phyloP scores from a whole-genome alignment of 2,113 vertebrate species.

The Pavo muticus region DNA sequence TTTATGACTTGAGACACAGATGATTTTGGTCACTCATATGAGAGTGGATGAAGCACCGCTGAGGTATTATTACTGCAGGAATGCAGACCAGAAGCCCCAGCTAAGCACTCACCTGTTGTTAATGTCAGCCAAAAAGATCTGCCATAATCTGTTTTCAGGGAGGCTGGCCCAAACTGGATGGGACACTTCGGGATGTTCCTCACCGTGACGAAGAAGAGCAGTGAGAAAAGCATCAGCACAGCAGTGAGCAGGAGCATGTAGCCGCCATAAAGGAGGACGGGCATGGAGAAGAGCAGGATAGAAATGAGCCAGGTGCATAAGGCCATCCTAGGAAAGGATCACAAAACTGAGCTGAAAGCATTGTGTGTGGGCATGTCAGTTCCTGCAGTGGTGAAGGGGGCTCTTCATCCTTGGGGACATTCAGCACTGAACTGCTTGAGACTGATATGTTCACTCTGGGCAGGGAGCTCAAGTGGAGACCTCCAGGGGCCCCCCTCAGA shows the following conservation, averaged over 20 bases:
- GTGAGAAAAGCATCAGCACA: slow-evolving; percentile 84
- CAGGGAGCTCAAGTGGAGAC: background rate
- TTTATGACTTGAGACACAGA: accelerated
- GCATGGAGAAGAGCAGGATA: slow-evolving; percentile 90
- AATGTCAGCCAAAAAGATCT: slow-evolving; percentile 92
- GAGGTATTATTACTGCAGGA: background rate
- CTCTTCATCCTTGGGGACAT: background rate
- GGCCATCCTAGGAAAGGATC: slow-evolving; percentile 83
- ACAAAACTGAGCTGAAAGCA: background rate
- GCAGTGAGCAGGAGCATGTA: slow-evolving; percentile 87
- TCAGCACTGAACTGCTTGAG: background rate
- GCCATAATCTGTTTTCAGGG: slow-evolving; percentile 82
- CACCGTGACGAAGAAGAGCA: slow-evolving; percentile 86
- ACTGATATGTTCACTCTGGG: accelerated
- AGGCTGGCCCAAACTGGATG: slow-evolving; percentile 82
- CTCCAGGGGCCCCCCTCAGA: background rate
- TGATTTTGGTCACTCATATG: background rate
- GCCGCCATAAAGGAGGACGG: slow-evolving; percentile 86
- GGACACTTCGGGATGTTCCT: slow-evolving; percentile 77
- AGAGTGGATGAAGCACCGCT: accelerated
- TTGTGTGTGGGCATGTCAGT: background rate
- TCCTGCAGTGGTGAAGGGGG: accelerated
- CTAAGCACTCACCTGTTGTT: slow-evolving; percentile 81
- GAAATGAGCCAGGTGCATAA: slow-evolving; percentile 93
- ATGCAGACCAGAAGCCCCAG: background rate